These are phyloP conservation scores for Cremastinae sp. DNA, from an alignment of 2,888 invertebrate species.

Conservation along the genomic window DNA sequence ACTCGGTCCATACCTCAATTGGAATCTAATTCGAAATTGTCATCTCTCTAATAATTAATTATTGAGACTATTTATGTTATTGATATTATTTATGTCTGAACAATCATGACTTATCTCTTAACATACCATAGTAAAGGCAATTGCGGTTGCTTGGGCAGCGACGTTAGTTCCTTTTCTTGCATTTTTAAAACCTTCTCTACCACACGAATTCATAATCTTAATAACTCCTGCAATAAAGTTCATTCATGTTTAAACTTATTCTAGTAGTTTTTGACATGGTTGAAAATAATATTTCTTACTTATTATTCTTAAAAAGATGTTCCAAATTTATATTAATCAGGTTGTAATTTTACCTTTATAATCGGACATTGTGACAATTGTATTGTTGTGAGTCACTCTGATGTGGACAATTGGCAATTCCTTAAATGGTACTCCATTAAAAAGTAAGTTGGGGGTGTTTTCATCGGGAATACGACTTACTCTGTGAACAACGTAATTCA, in stretches of 20 bases:
- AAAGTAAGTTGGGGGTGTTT: slow-evolving; percentile 86
- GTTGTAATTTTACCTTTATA: slow-evolving; percentile 82
- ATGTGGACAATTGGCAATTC: slow-evolving; percentile 92
- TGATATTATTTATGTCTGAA: not conserved
- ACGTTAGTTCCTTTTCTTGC: slow-evolving; percentile 97
- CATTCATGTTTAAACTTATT: slow-evolving; percentile 13
- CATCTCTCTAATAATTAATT: too few relatives aligned
- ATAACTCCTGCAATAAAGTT: slow-evolving; percentile 70
- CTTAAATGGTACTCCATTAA: slow-evolving; percentile 89
- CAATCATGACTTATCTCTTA: slow-evolving; percentile 25
- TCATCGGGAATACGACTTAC: slow-evolving; percentile 87
- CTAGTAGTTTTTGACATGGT: too few relatives aligned
- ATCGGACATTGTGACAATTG: slow-evolving; percentile 89
- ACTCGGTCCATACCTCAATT: not conserved
- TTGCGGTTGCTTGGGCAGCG: slow-evolving; percentile 96
- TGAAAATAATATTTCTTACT: too few relatives aligned
- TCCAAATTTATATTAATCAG: not conserved
- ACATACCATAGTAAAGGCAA: slow-evolving; percentile 88
- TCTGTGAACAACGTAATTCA: slow-evolving; percentile 80
- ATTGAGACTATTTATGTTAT: too few relatives aligned
- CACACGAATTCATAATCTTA: slow-evolving; percentile 88
- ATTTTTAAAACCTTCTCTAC: slow-evolving; percentile 96
- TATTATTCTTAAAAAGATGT: too few relatives aligned
- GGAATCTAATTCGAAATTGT: too few relatives aligned
- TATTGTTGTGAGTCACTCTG: slow-evolving; percentile 92